Conservation (phyloP, 2,888 invertebrate genomes). For the Stramonita haemastoma region DNA sequence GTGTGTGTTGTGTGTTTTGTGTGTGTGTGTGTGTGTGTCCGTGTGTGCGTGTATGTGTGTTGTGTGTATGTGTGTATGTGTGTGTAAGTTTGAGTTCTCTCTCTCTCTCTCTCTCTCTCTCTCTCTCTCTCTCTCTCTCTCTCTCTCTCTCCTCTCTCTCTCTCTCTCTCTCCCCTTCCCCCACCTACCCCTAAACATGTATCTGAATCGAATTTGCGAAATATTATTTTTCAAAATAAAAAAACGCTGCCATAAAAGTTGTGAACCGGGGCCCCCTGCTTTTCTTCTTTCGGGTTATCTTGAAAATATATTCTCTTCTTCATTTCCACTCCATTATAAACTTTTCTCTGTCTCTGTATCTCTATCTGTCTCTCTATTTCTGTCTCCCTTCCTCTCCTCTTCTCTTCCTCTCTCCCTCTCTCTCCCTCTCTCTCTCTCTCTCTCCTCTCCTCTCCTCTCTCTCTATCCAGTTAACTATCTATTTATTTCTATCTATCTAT, state of each 20-base stretch:
- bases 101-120: slow-evolving; percentile 37
- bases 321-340: no score
- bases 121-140: slow-evolving; percentile 22
- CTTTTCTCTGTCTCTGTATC: background rate
- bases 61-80: no score
- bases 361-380: background rate
- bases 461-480: background rate
- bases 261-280: background rate
- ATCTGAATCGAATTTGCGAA: background rate
- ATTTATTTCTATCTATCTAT: background rate
- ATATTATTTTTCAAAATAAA: background rate
- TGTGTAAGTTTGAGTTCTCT: background rate
- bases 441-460: background rate
- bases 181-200: background rate
- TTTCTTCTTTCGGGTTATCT: background rate
- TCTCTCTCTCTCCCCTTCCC: background rate
- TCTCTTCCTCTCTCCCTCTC: background rate
- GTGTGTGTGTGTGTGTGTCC: no score
- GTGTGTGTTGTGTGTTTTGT: no score
- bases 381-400: background rate
- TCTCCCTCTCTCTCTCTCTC: background rate
- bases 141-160: background rate
- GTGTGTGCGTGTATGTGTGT: no score
- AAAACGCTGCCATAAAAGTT: background rate
- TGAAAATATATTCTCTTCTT: no score